A percentile compares a stretch with the other conserved stretches of the same genome.
Conservation (phyloP, 2,888 invertebrate genomes). For the Celastrina argiolus region DNA sequence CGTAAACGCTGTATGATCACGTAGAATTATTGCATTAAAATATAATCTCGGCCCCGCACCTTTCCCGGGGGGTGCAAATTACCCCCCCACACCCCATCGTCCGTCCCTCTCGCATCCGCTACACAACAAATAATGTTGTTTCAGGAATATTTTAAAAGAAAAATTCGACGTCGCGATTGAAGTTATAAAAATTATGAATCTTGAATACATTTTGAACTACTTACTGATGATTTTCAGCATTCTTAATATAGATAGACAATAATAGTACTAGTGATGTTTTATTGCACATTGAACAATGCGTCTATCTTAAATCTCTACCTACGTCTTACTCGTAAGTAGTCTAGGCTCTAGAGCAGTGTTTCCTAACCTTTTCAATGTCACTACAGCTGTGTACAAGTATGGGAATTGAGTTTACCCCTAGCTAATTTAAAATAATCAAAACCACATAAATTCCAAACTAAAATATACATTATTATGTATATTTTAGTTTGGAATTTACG, state of each 20-base stretch:
- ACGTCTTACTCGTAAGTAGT: too few relatives aligned
- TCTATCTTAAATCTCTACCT: too few relatives aligned
- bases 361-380: not conserved
- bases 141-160: not conserved
- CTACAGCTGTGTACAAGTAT: not conserved
- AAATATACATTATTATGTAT: too few relatives aligned
- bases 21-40: conserved; percentile 74
- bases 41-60: conserved; percentile 54
- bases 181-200: not conserved
- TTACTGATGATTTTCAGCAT: too few relatives aligned
- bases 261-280: too few relatives aligned
- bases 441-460: not conserved
- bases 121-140: not conserved
- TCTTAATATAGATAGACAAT: too few relatives aligned
- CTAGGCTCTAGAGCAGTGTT: not conserved
- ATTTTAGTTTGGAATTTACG: too few relatives aligned
- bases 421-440: not conserved
- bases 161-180: not conserved
- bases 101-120: conserved; percentile 4
- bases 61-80: conserved; percentile 19
- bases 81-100: conserved; percentile 25
- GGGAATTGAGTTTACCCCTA: too few relatives aligned
- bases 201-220: too few relatives aligned
- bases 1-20: conserved; percentile 74
- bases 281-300: too few relatives aligned